Evolutionary conservation across 2,888 invertebrate species (phyloP).

Genomic region (Sesia apiformis): DNA sequence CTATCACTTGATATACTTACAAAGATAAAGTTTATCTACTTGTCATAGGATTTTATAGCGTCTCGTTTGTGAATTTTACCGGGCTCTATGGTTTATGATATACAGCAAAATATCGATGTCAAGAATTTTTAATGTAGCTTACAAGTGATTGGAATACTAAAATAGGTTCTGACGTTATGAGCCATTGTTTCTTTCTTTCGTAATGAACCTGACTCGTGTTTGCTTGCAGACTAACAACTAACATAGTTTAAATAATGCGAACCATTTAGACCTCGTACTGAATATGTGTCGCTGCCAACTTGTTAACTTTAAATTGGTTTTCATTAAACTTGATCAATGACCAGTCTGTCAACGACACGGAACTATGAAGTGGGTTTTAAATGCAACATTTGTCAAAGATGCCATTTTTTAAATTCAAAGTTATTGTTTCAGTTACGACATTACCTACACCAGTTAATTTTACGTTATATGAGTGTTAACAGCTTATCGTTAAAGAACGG

Average conservation of each 20-base stretch:
- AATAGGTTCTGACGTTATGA: conserved; percentile 2
- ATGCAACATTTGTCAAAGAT: no score
- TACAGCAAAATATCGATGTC: background rate
- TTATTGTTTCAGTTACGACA: no score
- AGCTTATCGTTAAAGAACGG: no score
- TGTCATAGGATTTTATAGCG: conserved; percentile 6
- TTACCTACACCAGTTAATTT: no score
- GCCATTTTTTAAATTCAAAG: no score
- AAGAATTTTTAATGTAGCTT: conserved; percentile 3
- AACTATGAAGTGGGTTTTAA: no score
- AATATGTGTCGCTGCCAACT: background rate
- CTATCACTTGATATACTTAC: conserved; percentile 35
- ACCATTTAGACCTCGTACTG: conserved; percentile 5
- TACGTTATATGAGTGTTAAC: no score
- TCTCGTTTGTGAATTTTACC: background rate
- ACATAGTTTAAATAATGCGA: conserved; percentile 8
- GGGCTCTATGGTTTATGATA: background rate
- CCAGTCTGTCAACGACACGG: no score
- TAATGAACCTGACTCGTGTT: background rate
- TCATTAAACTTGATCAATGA: conserved; percentile 35
- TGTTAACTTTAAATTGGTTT: conserved; percentile 26
- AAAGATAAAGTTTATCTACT: conserved; percentile 28
- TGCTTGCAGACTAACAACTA: background rate
- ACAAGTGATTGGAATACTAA: conserved; percentile 24
- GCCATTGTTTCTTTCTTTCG: conserved; percentile 7